Base-by-base conservation (phyloP, 2,888 invertebrate species). In the Trissolcus japonicus region DNA sequence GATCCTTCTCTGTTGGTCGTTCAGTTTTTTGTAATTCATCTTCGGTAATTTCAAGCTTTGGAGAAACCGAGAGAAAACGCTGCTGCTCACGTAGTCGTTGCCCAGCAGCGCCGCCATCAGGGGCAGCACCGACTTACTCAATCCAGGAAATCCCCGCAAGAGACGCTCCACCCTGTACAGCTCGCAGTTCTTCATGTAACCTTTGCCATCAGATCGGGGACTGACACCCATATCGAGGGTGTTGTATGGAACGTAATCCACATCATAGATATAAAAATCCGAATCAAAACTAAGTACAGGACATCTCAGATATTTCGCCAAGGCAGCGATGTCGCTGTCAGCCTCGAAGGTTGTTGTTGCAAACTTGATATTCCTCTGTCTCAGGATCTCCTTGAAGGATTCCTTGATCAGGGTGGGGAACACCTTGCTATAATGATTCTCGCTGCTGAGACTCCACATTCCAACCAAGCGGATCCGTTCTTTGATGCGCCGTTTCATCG, bases 231-330 rank as follows among this genome's bases (percentile, higher is more conserved):
- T 87, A 4, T 93, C 91, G 11, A 95, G 85, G 21, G 93, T 93
- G 35, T 92, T 91, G 79, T 95, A 93, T 0, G 96, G 95, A 79
- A 98, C 94, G 82, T 96, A 97, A 1, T 91, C 89, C 0, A 96
- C 93, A 89, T 95, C 94, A 88, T 94, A 96, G 79, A 98, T 94
- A 84, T 94, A 97, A 89, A 97, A 98, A 90, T 98, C 98, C 0
- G 98, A 98, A 89, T 98, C 98, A 82, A 94, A 95, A 84, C 97
- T 97, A 3, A 98, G 87, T 1, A 98, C 94, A 0, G 98, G 97
- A 83, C 96, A 97, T 46, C 94, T 90, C 1, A 96, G 90, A 67
- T 92, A 91, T 79, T 93, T 92, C 0, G 97, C 95, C 80, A 98
- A 88, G 0, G 94, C 93, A 0, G 97, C 97, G 65, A 97, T 93